Evolutionary conservation across 2,888 invertebrate species (phyloP), one percentile per base, ranked within the genome.

Genomic region (Furcula furcula): DNA sequence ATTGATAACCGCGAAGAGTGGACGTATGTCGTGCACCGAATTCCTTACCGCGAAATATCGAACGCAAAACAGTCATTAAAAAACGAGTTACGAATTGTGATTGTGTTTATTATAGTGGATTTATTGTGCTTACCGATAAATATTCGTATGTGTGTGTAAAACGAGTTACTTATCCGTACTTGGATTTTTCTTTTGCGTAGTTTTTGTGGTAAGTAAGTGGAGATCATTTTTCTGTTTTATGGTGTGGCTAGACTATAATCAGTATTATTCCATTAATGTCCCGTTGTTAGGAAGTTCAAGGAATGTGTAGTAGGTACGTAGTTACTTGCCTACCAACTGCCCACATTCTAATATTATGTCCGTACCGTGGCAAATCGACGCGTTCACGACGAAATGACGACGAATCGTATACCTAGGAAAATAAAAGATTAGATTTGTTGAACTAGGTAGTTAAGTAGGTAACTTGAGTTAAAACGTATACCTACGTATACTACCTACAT

Each of bases 131-230:
- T 52, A 37, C 53, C 45, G 46, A 55, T 57, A 50, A 58, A 49
- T 55, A 52, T 47, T 57, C 46, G 49, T 51, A 69, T 77, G 76
- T 79, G 77, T 72, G 71, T 73, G 76, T 73, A 65, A 72, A 76
- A 76, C 71, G 35, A 65, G 71, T 75, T 78, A 46, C 52, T 57
- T 62, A 55, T 65, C 67, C 53, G 39, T 37, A 46, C 55, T 77
- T 74, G 83, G 83, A 81, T 76, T 76, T 80, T 83, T 76, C 71
- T 59, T n/a, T n/a, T 58, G 43, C 47, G 54, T 44, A 32, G 66
- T 76, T 77, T 76, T 79, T 82, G 78, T 81, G 79, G 86, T 86
- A 60, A 80, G 85, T 77, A 54, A 55, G 60, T 35, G 63, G 48
- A 58, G 61, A 57, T 58, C 42, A 33, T 50, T 50, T n/a, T 38